phyloP scores from a whole-genome alignment of 53 echinoderm and acorn worm species.

The Hippasteria phrygiana region DNA sequence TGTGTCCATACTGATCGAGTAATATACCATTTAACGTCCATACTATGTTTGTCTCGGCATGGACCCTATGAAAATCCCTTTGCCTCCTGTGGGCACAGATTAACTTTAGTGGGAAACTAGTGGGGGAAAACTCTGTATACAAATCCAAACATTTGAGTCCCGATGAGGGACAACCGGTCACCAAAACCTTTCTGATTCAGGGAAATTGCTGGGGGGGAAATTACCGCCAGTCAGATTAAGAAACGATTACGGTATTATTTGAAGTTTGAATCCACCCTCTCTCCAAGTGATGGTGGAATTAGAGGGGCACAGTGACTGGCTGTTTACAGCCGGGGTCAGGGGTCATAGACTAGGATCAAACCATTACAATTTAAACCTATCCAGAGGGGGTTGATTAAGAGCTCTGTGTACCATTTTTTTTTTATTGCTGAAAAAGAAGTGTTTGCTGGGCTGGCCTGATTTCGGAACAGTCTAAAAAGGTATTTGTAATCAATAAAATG shows the following conservation, averaged over 20 bases:
- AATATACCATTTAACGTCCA: too few species aligned
- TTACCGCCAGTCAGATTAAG: background rate
- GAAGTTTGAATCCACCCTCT: background rate
- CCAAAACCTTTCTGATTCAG: background rate
- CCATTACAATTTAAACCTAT: background rate
- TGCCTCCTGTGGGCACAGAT: too few species aligned
- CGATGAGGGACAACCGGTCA: background rate
- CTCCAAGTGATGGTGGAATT: background rate
- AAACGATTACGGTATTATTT: constrained; percentile 22
- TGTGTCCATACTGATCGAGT: too few species aligned
- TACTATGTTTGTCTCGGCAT: too few species aligned
- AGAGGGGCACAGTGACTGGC: background rate
- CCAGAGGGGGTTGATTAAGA: background rate
- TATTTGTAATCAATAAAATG: too few species aligned
- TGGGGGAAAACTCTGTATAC: background rate
- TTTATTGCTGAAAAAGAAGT: too few species aligned
- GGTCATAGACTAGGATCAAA: background rate
- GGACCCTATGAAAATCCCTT: too few species aligned
- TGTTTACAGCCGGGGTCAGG: background rate
- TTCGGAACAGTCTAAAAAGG: too few species aligned
- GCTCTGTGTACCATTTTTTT: too few species aligned
- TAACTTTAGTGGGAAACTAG: too few species aligned
- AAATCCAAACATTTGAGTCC: background rate
- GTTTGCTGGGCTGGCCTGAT: too few species aligned
- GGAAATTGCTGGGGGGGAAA: background rate